phyloP scores from a whole-genome alignment of 2,113 vertebrate species.

The Sprattus sprattus region DNA sequence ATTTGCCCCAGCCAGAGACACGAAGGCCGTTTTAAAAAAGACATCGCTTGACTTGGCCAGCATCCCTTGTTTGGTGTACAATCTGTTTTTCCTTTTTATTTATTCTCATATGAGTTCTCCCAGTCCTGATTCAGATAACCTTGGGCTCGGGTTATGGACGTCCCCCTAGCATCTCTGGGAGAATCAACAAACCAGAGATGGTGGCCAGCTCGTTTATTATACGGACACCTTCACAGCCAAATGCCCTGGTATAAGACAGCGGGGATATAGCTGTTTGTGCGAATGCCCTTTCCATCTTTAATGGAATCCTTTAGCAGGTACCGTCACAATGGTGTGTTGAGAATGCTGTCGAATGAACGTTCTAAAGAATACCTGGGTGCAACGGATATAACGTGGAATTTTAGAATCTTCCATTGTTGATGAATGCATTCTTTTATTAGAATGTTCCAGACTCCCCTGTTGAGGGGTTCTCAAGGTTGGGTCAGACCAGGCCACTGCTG shows the following conservation, averaged over 20 bases:
- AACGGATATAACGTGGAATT: too few relatives aligned
- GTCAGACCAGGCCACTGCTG: background rate
- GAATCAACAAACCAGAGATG: background rate
- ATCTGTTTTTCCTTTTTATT: background rate
- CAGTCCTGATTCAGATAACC: background rate
- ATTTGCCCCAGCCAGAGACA: background rate
- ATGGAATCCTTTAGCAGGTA: background rate
- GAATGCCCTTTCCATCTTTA: conserved; percentile 3
- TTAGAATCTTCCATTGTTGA: too few relatives aligned
- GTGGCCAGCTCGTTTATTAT: conserved; percentile 8
- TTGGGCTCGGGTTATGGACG: background rate
- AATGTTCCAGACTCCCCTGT: too few relatives aligned
- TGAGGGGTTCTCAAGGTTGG: background rate
- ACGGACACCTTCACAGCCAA: conserved; percentile 21
- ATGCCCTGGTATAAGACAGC: conserved; percentile 25
- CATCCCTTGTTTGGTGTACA: background rate
- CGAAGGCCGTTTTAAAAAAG: background rate
- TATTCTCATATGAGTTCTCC: background rate
- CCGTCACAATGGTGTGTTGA: too few relatives aligned
- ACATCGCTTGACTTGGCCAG: background rate
- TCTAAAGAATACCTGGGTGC: too few relatives aligned
- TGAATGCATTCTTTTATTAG: too few relatives aligned
- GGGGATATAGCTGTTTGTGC: conserved; percentile 16
- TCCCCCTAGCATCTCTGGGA: background rate
- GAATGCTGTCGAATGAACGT: too few relatives aligned